Conservation (phyloP, 2,797 vertebrate species). For the Eleutherodactylus coqui region DNA sequence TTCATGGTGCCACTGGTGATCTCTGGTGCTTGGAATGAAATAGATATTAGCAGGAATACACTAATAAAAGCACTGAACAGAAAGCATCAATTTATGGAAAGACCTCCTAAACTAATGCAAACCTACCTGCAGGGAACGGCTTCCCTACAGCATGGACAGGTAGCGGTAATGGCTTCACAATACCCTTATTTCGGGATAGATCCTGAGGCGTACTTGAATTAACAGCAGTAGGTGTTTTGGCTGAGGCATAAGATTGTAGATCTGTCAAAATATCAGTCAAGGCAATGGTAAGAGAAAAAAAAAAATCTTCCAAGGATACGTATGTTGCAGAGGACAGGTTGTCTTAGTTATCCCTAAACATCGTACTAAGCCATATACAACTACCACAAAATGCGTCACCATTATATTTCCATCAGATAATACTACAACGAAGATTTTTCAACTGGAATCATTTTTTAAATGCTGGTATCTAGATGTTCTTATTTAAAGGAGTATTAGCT, state of each 20-base stretch:
- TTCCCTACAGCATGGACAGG: constrained; percentile 85
- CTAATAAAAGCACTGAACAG: constrained; percentile 13
- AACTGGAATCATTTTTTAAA: no score
- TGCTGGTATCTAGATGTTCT: no score
- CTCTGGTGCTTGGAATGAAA: constrained; percentile 80
- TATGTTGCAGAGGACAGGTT: neutral
- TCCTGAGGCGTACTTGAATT: constrained; percentile 88
- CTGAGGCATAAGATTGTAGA: constrained; percentile 81
- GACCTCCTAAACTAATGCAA: constrained; percentile 49
- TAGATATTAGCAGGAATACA: constrained; percentile 74
- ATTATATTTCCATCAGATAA: no score
- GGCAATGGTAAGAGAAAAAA: neutral
- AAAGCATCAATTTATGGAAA: constrained; percentile 3
- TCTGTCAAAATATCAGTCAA: constrained; percentile 77
- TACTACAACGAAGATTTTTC: no score
- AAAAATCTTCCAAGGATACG: neutral
- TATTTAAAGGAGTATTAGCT: neutral
- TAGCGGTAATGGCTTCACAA: constrained; percentile 88
- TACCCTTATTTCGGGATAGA: constrained; percentile 79
- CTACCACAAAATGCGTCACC: no score
- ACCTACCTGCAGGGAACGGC: constrained; percentile 86
- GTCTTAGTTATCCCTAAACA: neutral
- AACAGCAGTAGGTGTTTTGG: constrained; percentile 78
- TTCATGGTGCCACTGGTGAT: constrained; percentile 80
- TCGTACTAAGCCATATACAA: no score